phyloP scores from a whole-genome alignment of 2,797 vertebrate species.

The Neoniphon sammara region DNA sequence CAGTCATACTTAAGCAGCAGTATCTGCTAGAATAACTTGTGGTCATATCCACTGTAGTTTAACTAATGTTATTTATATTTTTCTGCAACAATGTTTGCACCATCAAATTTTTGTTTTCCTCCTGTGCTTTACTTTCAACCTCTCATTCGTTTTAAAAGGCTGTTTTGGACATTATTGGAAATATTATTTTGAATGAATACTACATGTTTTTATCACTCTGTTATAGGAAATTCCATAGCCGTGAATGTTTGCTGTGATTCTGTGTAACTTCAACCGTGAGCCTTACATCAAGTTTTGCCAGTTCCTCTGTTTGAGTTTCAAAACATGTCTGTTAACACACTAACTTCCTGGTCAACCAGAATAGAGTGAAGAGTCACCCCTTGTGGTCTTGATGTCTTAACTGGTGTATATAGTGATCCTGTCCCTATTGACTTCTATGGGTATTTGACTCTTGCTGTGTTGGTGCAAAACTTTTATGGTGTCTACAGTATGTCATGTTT shows the following conservation, averaged over 20 bases:
- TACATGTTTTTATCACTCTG: constrained; percentile 31
- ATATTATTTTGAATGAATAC: neutral
- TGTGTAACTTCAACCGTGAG: constrained; percentile 39
- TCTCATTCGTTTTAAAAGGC: constrained; percentile 34
- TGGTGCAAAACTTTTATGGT: constrained; percentile 56
- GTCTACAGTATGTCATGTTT: constrained; percentile 53
- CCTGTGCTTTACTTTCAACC: constrained; percentile 30
- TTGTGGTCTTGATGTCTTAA: constrained; percentile 55
- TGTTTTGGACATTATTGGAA: constrained; percentile 4
- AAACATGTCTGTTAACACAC: constrained; percentile 63
- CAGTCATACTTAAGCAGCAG: constrained; percentile 52
- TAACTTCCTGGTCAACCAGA: constrained; percentile 54
- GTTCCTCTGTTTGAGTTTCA: constrained; percentile 45
- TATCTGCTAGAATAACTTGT: constrained; percentile 48
- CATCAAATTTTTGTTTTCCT: constrained; percentile 30
- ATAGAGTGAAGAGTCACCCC: constrained; percentile 19
- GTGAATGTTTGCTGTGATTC: constrained; percentile 55
- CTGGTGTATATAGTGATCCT: constrained; percentile 66
- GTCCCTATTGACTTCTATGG: constrained; percentile 44
- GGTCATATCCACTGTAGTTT: constrained; percentile 58
- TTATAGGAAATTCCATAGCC: constrained; percentile 27
- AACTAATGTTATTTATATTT: constrained; percentile 76
- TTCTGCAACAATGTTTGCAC: constrained; percentile 38
- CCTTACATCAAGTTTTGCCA: constrained; percentile 52
- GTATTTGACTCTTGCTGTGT: constrained; percentile 55